Evolutionary conservation across 1,140 invertebrate genomes (phyloP), one percentile per base, ranked within the genome.

Genomic region (Halictus rubicundus): DNA sequence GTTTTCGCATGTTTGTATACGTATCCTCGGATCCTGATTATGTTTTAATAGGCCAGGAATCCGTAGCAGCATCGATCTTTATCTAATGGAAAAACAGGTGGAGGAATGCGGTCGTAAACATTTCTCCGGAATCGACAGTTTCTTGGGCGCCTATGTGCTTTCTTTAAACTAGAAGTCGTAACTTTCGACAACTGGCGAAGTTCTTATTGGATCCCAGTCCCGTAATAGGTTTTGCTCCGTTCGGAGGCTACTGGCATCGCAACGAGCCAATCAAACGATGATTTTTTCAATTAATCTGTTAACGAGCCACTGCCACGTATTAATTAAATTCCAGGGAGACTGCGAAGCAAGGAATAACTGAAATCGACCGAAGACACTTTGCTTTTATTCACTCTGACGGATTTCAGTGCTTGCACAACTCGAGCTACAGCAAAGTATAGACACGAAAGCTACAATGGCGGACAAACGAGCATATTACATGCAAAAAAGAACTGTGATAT

Each of bases 21-120:
- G 46, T 49, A 37, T 49, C 64, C 42, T 16, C 63, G 32, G 52
- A 14, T 21, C 39, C 21, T 10, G 66, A 70, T 39, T 54, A 69
- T 70, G 66, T 77, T 69, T 70, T 69, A 77, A 77, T 70, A 69
- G 63, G 73, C 32, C 25, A 27, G 64, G 49, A 42, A 68, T 75
- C 49, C 49, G 4, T 32, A 16, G n/a, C n/a, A 23, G n/a, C 27
- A 23, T 57, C 37, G 49, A 21, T 37, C 12, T 19, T 68, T 57
- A 23, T 21, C 27, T 12, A 27, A 27, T 57, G 16, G 49, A 57
- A 75, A 75, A 75, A 75, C 39, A 5, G 61, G 21, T n/a, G 3
- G 42, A 16, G 72, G 27, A 63, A 57, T 37, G 49, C 10, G 12
- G 73, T 75, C 63, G 73, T 75, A 75, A 75, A 75, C 39, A 57